Evolutionary conservation across 1,140 invertebrate genomes (phyloP), one percentile per base, ranked within the genome.

Genomic region (Scylla paramamosain): DNA sequence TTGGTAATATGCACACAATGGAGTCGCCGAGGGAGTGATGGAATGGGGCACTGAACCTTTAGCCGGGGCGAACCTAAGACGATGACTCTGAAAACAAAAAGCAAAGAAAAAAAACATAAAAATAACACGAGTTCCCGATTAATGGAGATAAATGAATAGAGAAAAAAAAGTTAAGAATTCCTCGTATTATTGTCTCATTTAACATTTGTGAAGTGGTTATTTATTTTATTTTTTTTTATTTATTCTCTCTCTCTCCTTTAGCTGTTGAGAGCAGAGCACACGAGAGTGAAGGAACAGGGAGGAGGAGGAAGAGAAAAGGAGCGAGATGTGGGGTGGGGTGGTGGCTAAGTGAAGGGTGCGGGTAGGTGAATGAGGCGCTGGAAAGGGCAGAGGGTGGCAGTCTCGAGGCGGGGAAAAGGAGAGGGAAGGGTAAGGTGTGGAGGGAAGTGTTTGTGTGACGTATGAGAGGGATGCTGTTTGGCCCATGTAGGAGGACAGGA

Each of bases 1-100:
- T 91, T 32, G 28, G 32, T 52, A 91, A 91, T 91, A 91, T 91
- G 45, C 89, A 91, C 52, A 91, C 89, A 91, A 91, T 91, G 89
- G 89, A 29, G 89, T 16, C 39, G 2, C 25, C 25, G 39, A 52
- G 89, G 29, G 46, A 52, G 25, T 48, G 89, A 91, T n/a, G 52
- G n/a, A 91, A 52, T n/a, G 28, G 52, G 45, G 7, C 45, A 52
- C 25, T n/a, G 52, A 52, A 52, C 89, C 45, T 20, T 20, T 25
- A 39, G 39, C 86, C 31, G 16, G 8, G 86, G 10, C 45, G 8
- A 91, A 52, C 32, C 89, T 52, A 91, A 91, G 25, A 48, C 89
- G 46, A 91, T 91, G 12, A 48, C 46, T 91, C 46, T 25, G 20
- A 91, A 91, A 91, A 0, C 87, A 39, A 0, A 31, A 45, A 31